Base-by-base conservation (phyloP, 2,797 vertebrate genomes). In the Gorsachius magnificus region DNA sequence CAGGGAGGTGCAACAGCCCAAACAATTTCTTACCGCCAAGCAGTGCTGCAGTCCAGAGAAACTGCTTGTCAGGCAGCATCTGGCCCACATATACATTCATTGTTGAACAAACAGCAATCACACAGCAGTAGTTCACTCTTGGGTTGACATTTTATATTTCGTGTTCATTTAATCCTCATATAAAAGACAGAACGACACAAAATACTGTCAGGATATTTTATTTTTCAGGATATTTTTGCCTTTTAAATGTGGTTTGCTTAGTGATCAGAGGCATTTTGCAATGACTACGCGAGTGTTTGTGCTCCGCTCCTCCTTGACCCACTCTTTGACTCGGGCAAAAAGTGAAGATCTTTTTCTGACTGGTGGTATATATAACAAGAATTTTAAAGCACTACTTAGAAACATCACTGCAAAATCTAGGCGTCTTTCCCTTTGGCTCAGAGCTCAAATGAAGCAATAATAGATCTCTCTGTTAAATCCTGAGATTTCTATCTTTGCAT, bases 81-180 rank as follows among this genome's bases (percentile, higher is more conserved):
- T 74, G 82, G 21, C 13, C 53, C 61, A 51, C 0, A 0, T 45
- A 51, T 0, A 2, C 3, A 0, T 53, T 83, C 1, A 0, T 50
- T 84, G 54, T 72, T 1, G 0, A 87, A n/a, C 33, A 50, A 93
- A 91, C 33, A 91, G 48, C 74, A 94, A 48, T 58, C 54, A 20
- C 35, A 38, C 12, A 68, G 45, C 68, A 65, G 25, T 68, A 56
- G 5, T 16, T 75, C 19, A 24, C 65, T 31, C 3, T 68, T 53
- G 46, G 12, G 25, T 3, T 60, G 38, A 63, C 29, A 51, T 93
- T 82, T 94, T 93, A 16, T 76, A 76, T 66, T 79, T 91, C 5
- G 0, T 12, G 25, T 91, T 90, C 45, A 77, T 35, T 83, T 89
- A 94, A 50, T 15, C 24, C 13, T 83, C 69, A 66, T 86, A 35